phyloP scores from a whole-genome alignment of 2,888 invertebrate species.

The Rhamphomyia laevipes region DNA sequence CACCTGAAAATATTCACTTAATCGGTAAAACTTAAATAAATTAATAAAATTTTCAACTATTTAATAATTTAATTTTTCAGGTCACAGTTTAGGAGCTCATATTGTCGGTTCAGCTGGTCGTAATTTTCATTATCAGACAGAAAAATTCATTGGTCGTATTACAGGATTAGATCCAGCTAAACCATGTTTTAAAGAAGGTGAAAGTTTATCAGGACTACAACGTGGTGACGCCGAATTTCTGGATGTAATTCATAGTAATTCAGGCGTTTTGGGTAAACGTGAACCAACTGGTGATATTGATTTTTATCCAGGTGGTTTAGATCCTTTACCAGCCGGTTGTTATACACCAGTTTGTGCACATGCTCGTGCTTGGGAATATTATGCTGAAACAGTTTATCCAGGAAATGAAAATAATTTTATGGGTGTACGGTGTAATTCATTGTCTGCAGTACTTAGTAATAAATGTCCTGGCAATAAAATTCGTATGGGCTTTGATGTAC shows the following conservation, averaged over 20 bases:
- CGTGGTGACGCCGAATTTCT: constrained; percentile 30
- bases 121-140: constrained; percentile 24
- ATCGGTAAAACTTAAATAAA: constrained; percentile 20
- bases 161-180: constrained; percentile 35
- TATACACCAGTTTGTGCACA: constrained; percentile 26
- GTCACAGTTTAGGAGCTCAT: constrained; percentile 34
- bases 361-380: constrained; percentile 27
- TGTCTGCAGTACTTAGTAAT: constrained; percentile 21
- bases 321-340: constrained; percentile 29
- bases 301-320: constrained; percentile 30
- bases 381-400: constrained; percentile 29
- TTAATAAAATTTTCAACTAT: background rate
- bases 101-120: constrained; percentile 31
- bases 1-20: constrained; percentile 28
- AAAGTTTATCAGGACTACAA: constrained; percentile 23
- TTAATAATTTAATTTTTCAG: constrained; percentile 14
- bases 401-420: constrained; percentile 24
- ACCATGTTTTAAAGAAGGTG: constrained; percentile 31
- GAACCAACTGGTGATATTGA: constrained; percentile 30
- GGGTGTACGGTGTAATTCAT: constrained; percentile 23
- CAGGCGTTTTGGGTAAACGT: constrained; percentile 27
- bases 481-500: constrained; percentile 31
- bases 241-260: constrained; percentile 31
- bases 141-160: constrained; percentile 26
- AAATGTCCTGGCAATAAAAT: constrained; percentile 23